A percentile compares a stretch with the other conserved stretches of the same genome.
Conservation (phyloP, 2,797 vertebrate species). For the Falco rusticolus region DNA sequence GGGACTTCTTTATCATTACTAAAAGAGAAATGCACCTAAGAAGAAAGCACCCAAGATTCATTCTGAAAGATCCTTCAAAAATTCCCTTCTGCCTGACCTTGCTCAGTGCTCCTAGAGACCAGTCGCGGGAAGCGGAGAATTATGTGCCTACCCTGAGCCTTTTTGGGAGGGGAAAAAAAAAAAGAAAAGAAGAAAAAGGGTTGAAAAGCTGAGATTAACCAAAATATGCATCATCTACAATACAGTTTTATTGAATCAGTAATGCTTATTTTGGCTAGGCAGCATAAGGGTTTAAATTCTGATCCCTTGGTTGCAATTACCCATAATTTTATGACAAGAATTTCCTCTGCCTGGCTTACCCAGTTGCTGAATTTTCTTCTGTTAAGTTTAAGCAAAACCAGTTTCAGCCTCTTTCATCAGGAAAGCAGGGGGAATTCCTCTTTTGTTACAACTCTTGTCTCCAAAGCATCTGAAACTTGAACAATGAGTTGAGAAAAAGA, state of each 20-base stretch:
- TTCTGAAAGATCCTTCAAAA: slow-evolving; percentile 55
- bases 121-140: not conserved
- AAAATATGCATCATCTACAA: not conserved
- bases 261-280: not conserved
- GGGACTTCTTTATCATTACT: slow-evolving; percentile 47
- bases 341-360: not conserved
- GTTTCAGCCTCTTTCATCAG: not conserved
- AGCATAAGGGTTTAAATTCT: not conserved
- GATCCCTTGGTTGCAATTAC: not conserved
- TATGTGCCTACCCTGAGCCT: not conserved
- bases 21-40: slow-evolving; percentile 47
- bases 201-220: not conserved
- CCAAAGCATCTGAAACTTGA: not conserved
- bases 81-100: slow-evolving; percentile 11
- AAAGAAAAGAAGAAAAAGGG: not conserved
- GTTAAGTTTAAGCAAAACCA: not conserved
- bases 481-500: not conserved
- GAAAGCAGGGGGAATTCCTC: not conserved
- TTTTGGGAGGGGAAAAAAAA: not conserved
- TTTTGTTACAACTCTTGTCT: not conserved
- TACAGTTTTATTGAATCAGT: not conserved
- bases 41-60: slow-evolving; percentile 54
- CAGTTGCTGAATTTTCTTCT: slow-evolving; percentile 5
- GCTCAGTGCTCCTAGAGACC: not conserved
- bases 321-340: not conserved